phyloP scores from a whole-genome alignment of 1,140 invertebrate genomes.

The Diorhabda elongata region DNA sequence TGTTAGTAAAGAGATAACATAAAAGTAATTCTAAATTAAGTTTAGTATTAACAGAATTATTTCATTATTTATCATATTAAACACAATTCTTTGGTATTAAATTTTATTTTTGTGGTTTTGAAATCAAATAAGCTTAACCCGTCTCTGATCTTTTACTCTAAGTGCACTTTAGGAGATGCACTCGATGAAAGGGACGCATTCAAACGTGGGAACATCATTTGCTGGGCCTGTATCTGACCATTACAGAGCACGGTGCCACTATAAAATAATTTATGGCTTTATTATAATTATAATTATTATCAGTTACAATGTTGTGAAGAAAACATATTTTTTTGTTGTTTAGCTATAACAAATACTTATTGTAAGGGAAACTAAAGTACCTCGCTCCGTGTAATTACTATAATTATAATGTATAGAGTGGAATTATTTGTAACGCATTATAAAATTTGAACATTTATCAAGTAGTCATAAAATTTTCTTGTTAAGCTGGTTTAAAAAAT shows the following conservation, averaged over 20 bases:
- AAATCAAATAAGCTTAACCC: neutral
- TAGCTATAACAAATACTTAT: no score
- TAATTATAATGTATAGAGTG: no score
- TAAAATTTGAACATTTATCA: no score
- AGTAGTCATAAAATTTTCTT: no score
- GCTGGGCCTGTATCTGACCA: neutral
- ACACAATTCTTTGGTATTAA: neutral
- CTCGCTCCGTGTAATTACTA: no score
- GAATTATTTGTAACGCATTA: no score
- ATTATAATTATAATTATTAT: neutral
- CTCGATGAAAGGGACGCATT: slow-evolving; percentile 6
- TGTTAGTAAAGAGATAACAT: neutral
- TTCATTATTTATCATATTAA: neutral
- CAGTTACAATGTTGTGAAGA: no score
- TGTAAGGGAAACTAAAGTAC: no score
- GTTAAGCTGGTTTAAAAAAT: no score
- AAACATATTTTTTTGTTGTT: no score
- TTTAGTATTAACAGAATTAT: neutral
- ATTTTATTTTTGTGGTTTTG: neutral
- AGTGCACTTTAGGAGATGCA: slow-evolving; percentile 6
- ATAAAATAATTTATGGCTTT: slow-evolving; percentile 9
- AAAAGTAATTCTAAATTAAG: neutral
- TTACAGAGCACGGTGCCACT: neutral
- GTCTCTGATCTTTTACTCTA: neutral
- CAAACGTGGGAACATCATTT: slow-evolving; percentile 12